Base-by-base conservation (phyloP, 2,888 invertebrate species). In the Carcina quercana region DNA sequence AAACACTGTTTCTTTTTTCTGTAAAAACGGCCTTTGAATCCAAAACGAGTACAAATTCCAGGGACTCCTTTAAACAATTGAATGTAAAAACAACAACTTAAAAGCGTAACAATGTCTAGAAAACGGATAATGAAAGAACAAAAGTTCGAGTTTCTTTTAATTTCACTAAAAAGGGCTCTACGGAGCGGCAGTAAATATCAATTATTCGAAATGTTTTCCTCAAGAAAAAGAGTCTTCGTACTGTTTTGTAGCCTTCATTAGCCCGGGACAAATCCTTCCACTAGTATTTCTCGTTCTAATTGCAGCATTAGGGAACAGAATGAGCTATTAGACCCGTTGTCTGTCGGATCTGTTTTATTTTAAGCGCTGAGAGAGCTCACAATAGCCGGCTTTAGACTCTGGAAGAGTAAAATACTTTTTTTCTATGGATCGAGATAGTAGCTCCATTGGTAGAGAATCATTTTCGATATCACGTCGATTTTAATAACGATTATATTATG, bases 161-260 rank as follows among this genome's bases (percentile, higher is more conserved):
- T 63, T 58, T 55, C 32, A 35, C 42, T 34, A 31, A 53, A 59
- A 63, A 54, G 54, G 56, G 54, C 53, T 56, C 42, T 34, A 26
- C 39, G 37, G 37, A 49, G 33, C 34, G 43, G 48, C 51, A 53
- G 58, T 64, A 62, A 67, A 67, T 66, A 66, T 58, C 56, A 67
- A 66, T 66, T 62, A 57, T 54, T 55, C 54, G 42, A 40, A n/a
- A 53, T 60, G 55, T 59, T 63, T 61, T 52, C 47, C 53, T 47
- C 40, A 45, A 44, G 50, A 52, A 54, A 55, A 24, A 24, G 11
- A 20, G 20, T 8, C 20, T 20, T 10, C 10, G 48, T 52, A 45
- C 53, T 62, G 66, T 74, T 55, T 71, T 66, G 60, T 63, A 59
- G 66, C 61, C 58, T 73, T 75, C 73, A 74, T 78, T 75, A 75